Conservation (phyloP, 2,797 vertebrate genomes). For the Pampus argenteus region DNA sequence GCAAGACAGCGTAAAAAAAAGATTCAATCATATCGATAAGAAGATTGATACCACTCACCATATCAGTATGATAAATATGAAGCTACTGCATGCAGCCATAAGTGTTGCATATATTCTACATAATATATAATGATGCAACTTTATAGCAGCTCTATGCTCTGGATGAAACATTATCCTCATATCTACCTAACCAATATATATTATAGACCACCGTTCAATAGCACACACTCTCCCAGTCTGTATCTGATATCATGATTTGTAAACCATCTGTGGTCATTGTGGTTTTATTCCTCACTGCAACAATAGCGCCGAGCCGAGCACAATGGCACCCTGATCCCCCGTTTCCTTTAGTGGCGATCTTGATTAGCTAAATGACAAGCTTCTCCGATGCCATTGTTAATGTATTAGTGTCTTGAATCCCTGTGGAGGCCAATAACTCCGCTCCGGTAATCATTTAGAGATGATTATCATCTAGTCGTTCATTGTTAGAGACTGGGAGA, state of each 20-base stretch:
- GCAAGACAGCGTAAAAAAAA: no score
- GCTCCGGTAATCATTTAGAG: slow-evolving; percentile 63
- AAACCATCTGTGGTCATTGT: slow-evolving; percentile 69
- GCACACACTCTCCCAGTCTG: slow-evolving; percentile 41
- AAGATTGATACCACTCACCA: no score
- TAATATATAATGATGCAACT: neutral
- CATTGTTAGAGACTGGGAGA: slow-evolving; percentile 57
- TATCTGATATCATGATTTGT: slow-evolving; percentile 61
- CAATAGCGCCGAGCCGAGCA: slow-evolving; percentile 66
- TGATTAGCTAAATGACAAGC: slow-evolving; percentile 76
- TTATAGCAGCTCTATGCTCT: slow-evolving; percentile 10
- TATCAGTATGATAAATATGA: no score
- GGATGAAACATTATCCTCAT: slow-evolving; percentile 15
- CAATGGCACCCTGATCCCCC: slow-evolving; percentile 75
- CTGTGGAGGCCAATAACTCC: slow-evolving; percentile 61
- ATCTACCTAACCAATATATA: slow-evolving; percentile 7
- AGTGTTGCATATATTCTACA: neutral
- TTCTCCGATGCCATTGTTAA: slow-evolving; percentile 73
- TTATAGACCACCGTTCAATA: slow-evolving; percentile 19
- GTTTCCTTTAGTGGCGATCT: slow-evolving; percentile 75
- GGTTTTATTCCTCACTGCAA: slow-evolving; percentile 54
- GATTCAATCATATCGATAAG: no score
- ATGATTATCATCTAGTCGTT: slow-evolving; percentile 64
- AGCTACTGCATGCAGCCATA: no score
- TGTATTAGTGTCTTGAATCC: slow-evolving; percentile 68